phyloP scores from a whole-genome alignment of 1,140 invertebrate species.

The Drosophila willistoni region DNA sequence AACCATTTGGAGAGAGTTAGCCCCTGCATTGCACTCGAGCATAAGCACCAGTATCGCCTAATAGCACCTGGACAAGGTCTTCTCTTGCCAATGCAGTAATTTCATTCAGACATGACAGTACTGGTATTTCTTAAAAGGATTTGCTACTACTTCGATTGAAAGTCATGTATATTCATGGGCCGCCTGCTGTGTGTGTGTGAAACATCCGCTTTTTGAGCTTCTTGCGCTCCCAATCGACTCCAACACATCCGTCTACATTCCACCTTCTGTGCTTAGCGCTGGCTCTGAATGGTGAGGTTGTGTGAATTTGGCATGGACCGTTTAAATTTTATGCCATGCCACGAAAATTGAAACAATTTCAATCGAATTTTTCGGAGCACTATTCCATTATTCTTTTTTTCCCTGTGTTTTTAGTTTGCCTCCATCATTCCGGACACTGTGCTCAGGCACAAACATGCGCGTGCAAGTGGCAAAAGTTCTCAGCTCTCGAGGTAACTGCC shows the following conservation, averaged over 20 bases:
- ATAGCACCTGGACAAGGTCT: constrained; percentile 45
- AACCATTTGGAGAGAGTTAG: constrained; percentile 42
- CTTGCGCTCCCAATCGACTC: constrained; percentile 21
- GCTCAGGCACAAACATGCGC: constrained; percentile 22
- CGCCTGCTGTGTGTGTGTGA: constrained; percentile 3
- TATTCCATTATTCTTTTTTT: background rate
- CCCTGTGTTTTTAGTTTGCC: background rate
- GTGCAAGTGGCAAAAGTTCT: constrained; percentile 53
- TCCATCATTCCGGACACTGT: background rate
- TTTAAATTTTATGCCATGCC: constrained; percentile 62
- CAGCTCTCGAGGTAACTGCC: constrained; percentile 36
- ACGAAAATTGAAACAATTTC: constrained; percentile 79
- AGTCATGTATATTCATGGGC: constrained; percentile 70
- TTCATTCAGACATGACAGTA: constrained; percentile 3
- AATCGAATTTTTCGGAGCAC: constrained; percentile 57
- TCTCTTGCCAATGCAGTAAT: constrained; percentile 14
- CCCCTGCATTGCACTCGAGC: constrained; percentile 8
- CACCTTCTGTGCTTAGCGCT: background rate
- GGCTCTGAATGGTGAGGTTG: no score
- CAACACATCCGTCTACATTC: constrained; percentile 2
- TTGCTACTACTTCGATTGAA: constrained; percentile 25
- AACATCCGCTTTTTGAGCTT: constrained; percentile 60
- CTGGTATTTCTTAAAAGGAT: constrained; percentile 62
- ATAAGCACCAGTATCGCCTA: constrained; percentile 40
- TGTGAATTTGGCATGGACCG: constrained; percentile 61